phyloP scores from a whole-genome alignment of 2,888 invertebrate genomes.

The Lasius fuliginosus region DNA sequence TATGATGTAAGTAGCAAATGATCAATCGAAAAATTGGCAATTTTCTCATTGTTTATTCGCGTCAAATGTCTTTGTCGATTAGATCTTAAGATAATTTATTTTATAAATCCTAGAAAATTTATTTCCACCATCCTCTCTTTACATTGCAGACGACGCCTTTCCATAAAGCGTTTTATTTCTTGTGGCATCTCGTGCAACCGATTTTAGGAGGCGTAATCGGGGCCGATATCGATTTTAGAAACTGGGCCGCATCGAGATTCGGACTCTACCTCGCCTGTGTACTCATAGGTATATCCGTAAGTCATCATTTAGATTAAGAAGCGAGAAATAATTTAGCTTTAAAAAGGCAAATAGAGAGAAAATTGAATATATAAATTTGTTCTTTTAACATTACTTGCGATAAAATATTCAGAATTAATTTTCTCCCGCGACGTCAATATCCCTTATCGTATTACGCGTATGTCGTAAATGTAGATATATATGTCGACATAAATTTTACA shows the following conservation, averaged over 20 bases:
- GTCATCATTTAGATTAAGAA: conserved; percentile 74
- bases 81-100: background rate
- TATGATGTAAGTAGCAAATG: conserved; percentile 77
- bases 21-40: background rate
- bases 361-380: conserved; percentile 4
- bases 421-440: background rate
- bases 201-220: conserved; percentile 93
- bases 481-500: background rate
- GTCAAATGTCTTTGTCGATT: background rate
- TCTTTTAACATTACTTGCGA: background rate
- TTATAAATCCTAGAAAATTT: background rate
- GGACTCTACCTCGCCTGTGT: conserved; percentile 86
- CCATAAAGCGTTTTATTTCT: conserved; percentile 87
- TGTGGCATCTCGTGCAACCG: conserved; percentile 93
- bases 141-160: conserved; percentile 85
- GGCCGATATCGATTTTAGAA: conserved; percentile 90
- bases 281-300: conserved; percentile 86
- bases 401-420: conserved; percentile 1
- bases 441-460: background rate
- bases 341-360: background rate
- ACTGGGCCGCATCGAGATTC: conserved; percentile 87
- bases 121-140: background rate
- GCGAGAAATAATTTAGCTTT: conserved; percentile 4
- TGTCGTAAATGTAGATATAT: background rate
- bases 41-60: background rate